These are phyloP conservation scores for Mormyrus iriodes DNA, from an alignment of 2,113 vertebrate species.

Conservation along the genomic window DNA sequence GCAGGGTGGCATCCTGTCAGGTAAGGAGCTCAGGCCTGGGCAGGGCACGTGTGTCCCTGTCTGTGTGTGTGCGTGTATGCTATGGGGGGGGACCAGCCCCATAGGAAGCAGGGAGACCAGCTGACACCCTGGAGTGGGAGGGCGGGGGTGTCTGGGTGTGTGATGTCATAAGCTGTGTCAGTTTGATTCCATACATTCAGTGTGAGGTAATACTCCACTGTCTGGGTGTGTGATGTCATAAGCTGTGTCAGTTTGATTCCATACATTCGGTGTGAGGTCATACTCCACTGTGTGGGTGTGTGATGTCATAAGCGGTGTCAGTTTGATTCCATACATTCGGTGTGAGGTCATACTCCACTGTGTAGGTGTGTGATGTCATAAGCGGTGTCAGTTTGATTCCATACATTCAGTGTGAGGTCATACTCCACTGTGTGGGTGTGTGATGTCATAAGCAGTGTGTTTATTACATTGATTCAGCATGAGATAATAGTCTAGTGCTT, in stretches of 20 bases:
- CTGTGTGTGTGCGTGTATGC: background rate
- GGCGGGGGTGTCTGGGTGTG: slow-evolving; percentile 30
- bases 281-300: background rate
- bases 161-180: slow-evolving; percentile 22
- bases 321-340: background rate
- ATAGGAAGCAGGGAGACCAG: slow-evolving; percentile 4
- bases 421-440: background rate
- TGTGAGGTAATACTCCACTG: background rate
- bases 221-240: background rate
- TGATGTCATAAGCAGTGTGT: background rate
- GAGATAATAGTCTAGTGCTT: background rate
- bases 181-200: background rate
- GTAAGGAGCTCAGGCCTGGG: slow-evolving; percentile 48
- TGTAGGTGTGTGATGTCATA: slow-evolving; percentile 30
- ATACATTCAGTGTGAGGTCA: background rate
- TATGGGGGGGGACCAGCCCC: background rate
- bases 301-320: background rate
- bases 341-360: background rate
- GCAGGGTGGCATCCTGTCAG: slow-evolving; percentile 65
- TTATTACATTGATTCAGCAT: background rate
- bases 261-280: background rate
- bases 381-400: background rate
- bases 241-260: background rate
- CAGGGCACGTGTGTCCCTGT: background rate
- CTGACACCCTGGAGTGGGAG: slow-evolving; percentile 17